Percentiles rank a stretch among this genome's conserved stretches.
Conservation (phyloP, 1,140 invertebrate species). For the Lasioglossum albipes region DNA sequence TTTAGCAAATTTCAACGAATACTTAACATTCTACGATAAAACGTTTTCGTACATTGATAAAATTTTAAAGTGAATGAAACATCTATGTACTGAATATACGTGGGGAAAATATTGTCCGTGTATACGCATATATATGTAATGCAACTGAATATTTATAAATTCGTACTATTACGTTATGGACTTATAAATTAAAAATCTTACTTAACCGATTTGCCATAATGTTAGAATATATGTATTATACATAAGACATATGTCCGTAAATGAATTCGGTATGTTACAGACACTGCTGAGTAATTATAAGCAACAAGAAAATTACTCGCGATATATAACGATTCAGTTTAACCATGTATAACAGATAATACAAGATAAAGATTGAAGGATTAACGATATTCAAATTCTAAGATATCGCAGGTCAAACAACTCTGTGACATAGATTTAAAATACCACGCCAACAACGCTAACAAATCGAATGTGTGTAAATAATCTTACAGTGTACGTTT, state of each 20-base stretch:
- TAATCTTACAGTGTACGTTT: not conserved
- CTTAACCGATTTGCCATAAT: conserved; percentile 15
- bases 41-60: not conserved
- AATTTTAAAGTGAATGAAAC: not conserved
- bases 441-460: conserved; percentile 38
- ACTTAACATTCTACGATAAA: not conserved
- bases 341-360: conserved; percentile 14
- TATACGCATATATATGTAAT: conserved; percentile 3
- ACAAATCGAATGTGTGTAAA: conserved; percentile 17
- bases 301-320: not conserved
- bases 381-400: conserved; percentile 29
- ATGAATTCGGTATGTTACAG: not conserved
- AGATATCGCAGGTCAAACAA: conserved; percentile 49
- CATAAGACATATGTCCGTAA: conserved; percentile 40
- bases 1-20: not conserved
- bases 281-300: conserved; percentile 7
- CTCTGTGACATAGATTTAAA: conserved; percentile 51
- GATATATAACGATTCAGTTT: conserved; percentile 5
- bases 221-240: conserved; percentile 19
- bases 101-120: not conserved
- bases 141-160: conserved; percentile 8
- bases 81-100: not conserved
- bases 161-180: conserved; percentile 1
- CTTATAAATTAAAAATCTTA: not conserved
- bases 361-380: conserved; percentile 19